These are phyloP conservation scores for Bos javanicus DNA, from an alignment of 2,113 vertebrate species.

Conservation along the genomic window DNA sequence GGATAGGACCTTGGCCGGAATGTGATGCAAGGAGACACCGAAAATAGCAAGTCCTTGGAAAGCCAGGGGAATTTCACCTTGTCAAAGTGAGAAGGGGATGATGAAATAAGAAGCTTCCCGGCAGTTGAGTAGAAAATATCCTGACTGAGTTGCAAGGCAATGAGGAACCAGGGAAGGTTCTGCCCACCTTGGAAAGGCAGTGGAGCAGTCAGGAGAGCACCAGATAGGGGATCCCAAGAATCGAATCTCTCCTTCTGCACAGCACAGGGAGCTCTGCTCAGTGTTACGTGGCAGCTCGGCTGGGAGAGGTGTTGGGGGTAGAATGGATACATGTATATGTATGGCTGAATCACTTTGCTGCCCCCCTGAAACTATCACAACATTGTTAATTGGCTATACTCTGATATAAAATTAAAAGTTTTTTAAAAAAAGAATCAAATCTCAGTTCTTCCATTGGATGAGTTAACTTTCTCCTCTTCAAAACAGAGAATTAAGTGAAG, in stretches of 20 bases:
- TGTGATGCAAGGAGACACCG: background rate
- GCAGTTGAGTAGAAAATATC: slow-evolving; percentile 19
- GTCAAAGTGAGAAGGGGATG: background rate
- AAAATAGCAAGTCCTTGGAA: background rate
- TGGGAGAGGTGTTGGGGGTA: background rate
- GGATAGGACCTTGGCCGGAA: background rate
- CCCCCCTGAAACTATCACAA: background rate
- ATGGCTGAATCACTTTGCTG: background rate
- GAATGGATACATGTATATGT: background rate
- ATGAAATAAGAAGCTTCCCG: slow-evolving; percentile 20
- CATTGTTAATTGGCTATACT: background rate
- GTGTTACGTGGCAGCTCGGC: background rate
- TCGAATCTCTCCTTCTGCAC: background rate
- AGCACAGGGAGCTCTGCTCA: background rate
- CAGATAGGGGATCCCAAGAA: background rate
- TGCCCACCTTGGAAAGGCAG: background rate
- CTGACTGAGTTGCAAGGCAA: background rate
- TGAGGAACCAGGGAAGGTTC: background rate
- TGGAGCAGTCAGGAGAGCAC: background rate
- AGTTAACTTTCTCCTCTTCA: background rate
- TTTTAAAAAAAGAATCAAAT: background rate
- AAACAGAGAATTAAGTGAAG: background rate
- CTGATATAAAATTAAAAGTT: background rate
- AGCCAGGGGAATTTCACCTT: slow-evolving; percentile 32
- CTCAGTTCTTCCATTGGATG: background rate